Evolutionary conservation across 2,888 invertebrate genomes (phyloP).

Genomic region (Petrolisthes cinctipes): DNA sequence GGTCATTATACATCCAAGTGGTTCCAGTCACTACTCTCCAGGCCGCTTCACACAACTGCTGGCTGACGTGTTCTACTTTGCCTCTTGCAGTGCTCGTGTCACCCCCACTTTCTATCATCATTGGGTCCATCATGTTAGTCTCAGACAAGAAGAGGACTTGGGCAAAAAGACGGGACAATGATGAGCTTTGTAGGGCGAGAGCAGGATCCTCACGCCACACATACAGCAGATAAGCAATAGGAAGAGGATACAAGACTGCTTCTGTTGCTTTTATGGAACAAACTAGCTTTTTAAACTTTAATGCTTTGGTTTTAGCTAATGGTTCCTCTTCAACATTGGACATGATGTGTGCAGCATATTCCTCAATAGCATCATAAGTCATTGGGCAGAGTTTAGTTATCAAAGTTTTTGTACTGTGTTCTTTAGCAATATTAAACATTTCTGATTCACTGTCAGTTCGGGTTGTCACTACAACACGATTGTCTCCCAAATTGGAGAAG

Average conservation of each 20-base stretch:
- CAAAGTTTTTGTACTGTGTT: neutral
- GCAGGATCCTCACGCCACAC: constrained; percentile 34
- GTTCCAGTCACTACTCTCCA: constrained; percentile 27
- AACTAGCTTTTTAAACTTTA: constrained; percentile 31
- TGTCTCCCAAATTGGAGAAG: constrained; percentile 32
- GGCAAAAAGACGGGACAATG: constrained; percentile 35
- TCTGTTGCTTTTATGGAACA: constrained; percentile 25
- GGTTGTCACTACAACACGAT: constrained; percentile 21
- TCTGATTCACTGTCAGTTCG: constrained; percentile 22
- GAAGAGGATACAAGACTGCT: constrained; percentile 36
- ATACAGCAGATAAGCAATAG: constrained; percentile 40
- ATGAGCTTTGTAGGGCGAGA: constrained; percentile 9
- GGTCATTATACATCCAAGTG: constrained; percentile 10
- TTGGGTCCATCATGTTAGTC: constrained; percentile 16
- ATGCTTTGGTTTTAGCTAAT: constrained; percentile 4
- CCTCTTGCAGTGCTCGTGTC: neutral
- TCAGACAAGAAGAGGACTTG: constrained; percentile 30
- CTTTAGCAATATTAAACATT: constrained; percentile 21
- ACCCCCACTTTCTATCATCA: neutral
- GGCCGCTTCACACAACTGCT: constrained; percentile 31
- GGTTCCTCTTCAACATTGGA: constrained; percentile 25
- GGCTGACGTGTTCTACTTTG: neutral
- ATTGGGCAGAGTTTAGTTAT: constrained; percentile 45
- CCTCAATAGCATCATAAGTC: constrained; percentile 34
- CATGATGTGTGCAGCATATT: constrained; percentile 24